phyloP scores from a whole-genome alignment of 1,140 invertebrate species.

The Branchinecta lindahli region DNA sequence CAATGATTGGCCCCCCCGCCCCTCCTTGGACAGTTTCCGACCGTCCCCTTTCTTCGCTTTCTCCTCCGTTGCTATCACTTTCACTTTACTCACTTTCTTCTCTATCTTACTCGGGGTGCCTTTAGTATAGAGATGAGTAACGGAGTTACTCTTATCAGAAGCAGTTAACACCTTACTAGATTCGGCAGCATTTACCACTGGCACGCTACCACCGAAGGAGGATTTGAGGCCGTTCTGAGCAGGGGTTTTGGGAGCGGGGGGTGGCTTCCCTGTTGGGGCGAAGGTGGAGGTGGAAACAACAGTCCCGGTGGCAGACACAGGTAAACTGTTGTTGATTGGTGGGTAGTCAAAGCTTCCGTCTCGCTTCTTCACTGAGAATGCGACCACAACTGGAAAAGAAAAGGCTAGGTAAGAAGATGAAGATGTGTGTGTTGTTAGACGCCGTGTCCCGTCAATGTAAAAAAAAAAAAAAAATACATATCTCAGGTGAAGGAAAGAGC shows the following conservation, averaged over 20 bases:
- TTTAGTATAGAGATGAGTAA: neutral
- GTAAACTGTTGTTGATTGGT: neutral
- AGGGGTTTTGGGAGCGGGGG: neutral
- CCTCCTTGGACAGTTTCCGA: neutral
- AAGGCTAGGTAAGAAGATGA: neutral
- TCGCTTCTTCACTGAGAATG: neutral
- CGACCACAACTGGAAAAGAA: neutral
- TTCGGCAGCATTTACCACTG: neutral
- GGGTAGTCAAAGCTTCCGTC: constrained; percentile 8
- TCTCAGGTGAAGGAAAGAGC: too few species aligned
- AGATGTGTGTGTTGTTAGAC: too few species aligned
- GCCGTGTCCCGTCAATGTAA: too few species aligned
- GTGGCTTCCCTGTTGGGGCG: neutral
- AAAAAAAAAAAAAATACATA: too few species aligned
- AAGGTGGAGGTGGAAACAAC: neutral
- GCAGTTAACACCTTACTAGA: neutral
- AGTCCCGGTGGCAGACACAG: neutral
- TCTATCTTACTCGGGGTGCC: neutral
- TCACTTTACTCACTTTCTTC: neutral
- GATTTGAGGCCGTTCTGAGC: constrained; percentile 2
- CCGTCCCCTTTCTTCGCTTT: neutral
- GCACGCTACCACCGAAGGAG: neutral
- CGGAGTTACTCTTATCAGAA: neutral
- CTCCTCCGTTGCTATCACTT: neutral
- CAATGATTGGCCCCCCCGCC: neutral